Evolutionary conservation across 2,888 invertebrate genomes (phyloP).

Genomic region (Strigamia transsilvanica): DNA sequence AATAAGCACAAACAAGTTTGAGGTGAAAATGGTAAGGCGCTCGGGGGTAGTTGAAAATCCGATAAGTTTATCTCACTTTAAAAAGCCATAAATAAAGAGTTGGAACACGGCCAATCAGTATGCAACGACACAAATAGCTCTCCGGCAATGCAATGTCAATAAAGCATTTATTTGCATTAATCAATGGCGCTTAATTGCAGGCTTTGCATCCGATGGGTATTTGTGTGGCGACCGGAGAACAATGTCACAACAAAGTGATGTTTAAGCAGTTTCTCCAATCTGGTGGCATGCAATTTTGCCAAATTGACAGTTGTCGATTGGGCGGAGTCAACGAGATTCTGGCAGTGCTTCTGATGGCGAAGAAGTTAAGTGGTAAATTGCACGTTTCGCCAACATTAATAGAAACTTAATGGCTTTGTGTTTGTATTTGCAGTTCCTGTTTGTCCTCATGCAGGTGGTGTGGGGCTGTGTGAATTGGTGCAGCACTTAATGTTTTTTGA

Average conservation of each 20-base stretch:
- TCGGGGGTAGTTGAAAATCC: too few species aligned
- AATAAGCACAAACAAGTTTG: too few species aligned
- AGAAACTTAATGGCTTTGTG: neutral
- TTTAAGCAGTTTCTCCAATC: conserved; percentile 89
- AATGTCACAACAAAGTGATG: conserved; percentile 89
- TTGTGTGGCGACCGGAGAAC: conserved; percentile 90
- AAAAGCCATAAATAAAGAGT: too few species aligned
- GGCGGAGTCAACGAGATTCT: conserved; percentile 89
- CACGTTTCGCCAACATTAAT: neutral
- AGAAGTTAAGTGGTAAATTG: conserved; percentile 76
- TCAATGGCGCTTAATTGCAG: conserved; percentile 60
- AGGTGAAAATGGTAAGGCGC: too few species aligned
- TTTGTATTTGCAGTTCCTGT: conserved; percentile 80
- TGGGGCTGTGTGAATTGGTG: conserved; percentile 92
- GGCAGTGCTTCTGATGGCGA: conserved; percentile 87
- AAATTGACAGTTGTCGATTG: conserved; percentile 87
- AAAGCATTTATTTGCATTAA: too few species aligned
- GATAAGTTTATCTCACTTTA: too few species aligned
- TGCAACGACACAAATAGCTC: too few species aligned
- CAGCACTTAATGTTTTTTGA: conserved; percentile 92
- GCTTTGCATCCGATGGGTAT: conserved; percentile 75
- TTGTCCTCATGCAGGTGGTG: conserved; percentile 94
- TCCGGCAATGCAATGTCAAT: too few species aligned
- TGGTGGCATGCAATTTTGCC: conserved; percentile 83
- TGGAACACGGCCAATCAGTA: too few species aligned